phyloP scores from a whole-genome alignment of 2,888 invertebrate species.

The Hoplodrina ambigua region DNA sequence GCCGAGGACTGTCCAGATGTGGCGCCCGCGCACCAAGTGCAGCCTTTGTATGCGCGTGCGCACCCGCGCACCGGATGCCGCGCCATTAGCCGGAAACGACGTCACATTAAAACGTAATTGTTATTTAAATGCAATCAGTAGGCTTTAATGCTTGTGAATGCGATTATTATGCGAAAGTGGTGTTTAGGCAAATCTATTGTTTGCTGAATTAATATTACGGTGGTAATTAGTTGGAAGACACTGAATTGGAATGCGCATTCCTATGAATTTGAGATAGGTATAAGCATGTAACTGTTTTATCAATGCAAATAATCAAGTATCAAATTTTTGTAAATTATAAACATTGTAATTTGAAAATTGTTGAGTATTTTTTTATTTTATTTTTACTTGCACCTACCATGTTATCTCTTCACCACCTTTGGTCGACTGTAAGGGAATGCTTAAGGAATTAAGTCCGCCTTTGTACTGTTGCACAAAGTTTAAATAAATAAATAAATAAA shows the following conservation, averaged over 20 bases:
- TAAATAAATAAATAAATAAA: too few relatives aligned
- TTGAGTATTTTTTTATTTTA: too few relatives aligned
- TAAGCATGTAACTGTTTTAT: too few relatives aligned
- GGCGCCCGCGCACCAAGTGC: conserved; percentile 72
- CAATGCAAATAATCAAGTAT: too few relatives aligned
- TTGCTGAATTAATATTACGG: conserved; percentile 18
- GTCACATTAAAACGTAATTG: conserved; percentile 81
- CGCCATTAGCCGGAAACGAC: conserved; percentile 76
- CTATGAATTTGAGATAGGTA: neutral
- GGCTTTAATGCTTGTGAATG: conserved; percentile 58
- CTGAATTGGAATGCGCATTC: conserved; percentile 26
- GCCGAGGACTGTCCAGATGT: conserved; percentile 71
- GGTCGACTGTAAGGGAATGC: too few relatives aligned
- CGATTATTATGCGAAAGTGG: conserved; percentile 53
- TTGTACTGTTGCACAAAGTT: too few relatives aligned
- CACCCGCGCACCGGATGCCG: conserved; percentile 75
- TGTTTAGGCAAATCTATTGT: conserved; percentile 57
- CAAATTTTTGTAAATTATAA: too few relatives aligned
- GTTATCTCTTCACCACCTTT: too few relatives aligned
- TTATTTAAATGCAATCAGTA: conserved; percentile 79
- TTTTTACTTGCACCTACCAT: too few relatives aligned
- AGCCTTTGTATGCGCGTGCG: conserved; percentile 81
- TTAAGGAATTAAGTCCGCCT: too few relatives aligned
- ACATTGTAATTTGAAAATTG: too few relatives aligned
- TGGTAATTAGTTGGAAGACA: conserved; percentile 27